Percentiles rank a stretch among this genome's conserved stretches.
These are phyloP conservation scores for Hybos culiciformis DNA, from an alignment of 2,888 invertebrate species.

Conservation along the genomic window DNA sequence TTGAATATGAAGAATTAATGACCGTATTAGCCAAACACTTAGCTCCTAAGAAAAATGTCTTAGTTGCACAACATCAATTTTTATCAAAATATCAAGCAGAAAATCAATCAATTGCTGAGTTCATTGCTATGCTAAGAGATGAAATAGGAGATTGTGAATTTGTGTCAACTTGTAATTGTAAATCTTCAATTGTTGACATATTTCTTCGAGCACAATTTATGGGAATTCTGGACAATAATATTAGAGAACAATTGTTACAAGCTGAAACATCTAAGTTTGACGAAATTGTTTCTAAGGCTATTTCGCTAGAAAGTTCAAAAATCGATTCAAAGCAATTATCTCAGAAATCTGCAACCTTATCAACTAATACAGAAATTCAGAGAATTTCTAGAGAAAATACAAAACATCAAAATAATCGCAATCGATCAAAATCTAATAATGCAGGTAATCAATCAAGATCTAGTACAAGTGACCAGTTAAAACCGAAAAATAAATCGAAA, in stretches of 20 bases:
- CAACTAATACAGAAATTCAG: neutral
- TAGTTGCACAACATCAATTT: too few relatives aligned
- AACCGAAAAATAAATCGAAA: neutral
- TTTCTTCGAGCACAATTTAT: neutral
- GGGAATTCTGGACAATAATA: neutral
- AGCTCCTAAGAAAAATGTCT: neutral
- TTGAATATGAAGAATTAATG: neutral
- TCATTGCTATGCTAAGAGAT: neutral
- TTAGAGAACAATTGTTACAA: neutral
- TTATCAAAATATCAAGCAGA: constrained; percentile 1
- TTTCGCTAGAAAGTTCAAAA: neutral
- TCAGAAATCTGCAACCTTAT: neutral
- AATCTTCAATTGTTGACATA: neutral
- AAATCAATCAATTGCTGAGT: constrained; percentile 1
- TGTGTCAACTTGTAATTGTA: neutral
- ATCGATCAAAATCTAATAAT: neutral
- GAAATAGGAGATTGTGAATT: neutral
- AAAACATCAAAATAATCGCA: neutral
- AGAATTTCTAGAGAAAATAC: neutral
- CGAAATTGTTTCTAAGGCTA: neutral
- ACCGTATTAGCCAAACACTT: too few relatives aligned
- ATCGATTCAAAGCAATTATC: neutral
- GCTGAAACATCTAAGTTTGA: neutral
- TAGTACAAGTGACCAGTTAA: neutral
- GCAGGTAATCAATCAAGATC: neutral